phyloP scores from a whole-genome alignment of 2,113 vertebrate genomes.

The Odobenus rosmarus region DNA sequence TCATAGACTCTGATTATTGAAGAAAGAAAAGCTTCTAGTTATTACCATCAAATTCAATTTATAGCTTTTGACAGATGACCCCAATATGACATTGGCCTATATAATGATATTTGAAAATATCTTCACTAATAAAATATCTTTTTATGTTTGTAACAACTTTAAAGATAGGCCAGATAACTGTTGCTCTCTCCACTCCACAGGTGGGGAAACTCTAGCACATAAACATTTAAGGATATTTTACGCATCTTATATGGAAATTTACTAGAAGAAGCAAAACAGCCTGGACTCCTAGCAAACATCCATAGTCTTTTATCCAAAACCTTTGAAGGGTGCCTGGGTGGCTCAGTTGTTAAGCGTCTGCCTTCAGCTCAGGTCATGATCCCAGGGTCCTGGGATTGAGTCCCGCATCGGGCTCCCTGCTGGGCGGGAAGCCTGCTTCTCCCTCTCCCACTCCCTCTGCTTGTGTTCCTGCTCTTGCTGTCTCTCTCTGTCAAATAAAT shows the following conservation, averaged over 20 bases:
- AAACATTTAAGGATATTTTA: not conserved
- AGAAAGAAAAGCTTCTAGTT: not conserved
- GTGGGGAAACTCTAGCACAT: not conserved
- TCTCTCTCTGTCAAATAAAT: too few relatives aligned
- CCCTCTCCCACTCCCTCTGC: too few relatives aligned
- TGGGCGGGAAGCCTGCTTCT: too few relatives aligned
- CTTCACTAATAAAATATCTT: not conserved
- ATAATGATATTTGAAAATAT: not conserved
- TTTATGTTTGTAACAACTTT: not conserved
- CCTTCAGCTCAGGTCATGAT: too few relatives aligned
- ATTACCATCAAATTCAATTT: not conserved
- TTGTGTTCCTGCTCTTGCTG: too few relatives aligned
- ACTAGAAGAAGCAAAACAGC: not conserved
- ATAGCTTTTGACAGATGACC: not conserved
- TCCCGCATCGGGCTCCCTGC: too few relatives aligned
- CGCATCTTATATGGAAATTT: not conserved
- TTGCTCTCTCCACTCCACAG: not conserved
- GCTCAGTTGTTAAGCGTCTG: too few relatives aligned
- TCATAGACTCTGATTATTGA: not conserved
- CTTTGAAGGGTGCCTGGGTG: not conserved
- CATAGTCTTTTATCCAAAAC: not conserved
- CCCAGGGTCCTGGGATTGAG: too few relatives aligned
- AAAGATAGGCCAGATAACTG: not conserved
- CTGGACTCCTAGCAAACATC: not conserved
- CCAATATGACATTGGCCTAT: not conserved